Evolutionary conservation across 1,140 invertebrate genomes (phyloP), one percentile per base, ranked within the genome.

Genomic region (Idris sp.): DNA sequence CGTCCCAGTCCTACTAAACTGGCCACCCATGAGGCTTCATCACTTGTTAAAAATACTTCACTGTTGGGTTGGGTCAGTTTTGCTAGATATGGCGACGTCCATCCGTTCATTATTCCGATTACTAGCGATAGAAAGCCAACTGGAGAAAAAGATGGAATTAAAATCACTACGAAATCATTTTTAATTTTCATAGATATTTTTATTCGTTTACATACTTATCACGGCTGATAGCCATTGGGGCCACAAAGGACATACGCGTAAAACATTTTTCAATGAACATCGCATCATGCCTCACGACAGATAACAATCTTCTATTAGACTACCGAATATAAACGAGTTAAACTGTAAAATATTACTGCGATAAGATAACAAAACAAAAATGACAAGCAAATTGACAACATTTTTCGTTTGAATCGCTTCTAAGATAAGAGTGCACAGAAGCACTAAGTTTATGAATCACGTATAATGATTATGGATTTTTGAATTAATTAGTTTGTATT

Each of bases 1-100:
- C 87, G 81, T 0, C 88, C 87, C 0, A 91, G 73, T 38, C 90
- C 90, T 77, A 91, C 80, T 5, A 91, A 68, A 0, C 90, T 89
- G 4, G 90, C 90, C 19, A 93, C 89, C 91, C 91, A 92, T 1
- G 92, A 92, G 40, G 89, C 90, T 80, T 92, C 88, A 33, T 89
- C 86, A 1, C 84, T 49, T 0, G 90, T 89, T 10, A 92, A 84
- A n/a, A 84, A 86, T n/a, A 92, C 84, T 3, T 85, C 83, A 0
- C 89, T 89, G 38, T 90, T 80, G n/a, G 81, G 44, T 0, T 79
- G 81, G 9, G 87, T 84, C 2, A 92, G 81, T 19, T 84, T 81
- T 0, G 89, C 89, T 7, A 92, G 69, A 7, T 89, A 90, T 0
- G 91, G 91, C 0, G 91, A 91, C 0, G 90, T 89, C 91, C 90